Evolutionary conservation across 2,797 vertebrate species (phyloP).

Genomic region (Falco concolor): DNA sequence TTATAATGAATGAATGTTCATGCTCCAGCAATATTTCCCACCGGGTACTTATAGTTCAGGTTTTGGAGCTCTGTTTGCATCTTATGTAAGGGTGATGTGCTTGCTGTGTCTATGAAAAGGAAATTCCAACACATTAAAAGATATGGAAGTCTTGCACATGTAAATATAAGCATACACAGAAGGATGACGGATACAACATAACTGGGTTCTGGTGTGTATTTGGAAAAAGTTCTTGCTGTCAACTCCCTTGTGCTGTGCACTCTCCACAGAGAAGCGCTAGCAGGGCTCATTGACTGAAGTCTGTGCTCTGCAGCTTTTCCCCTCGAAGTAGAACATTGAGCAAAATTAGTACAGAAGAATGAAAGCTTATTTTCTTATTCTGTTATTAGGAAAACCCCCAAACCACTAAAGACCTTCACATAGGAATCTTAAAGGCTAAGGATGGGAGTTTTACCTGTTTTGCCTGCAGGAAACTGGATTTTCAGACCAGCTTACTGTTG

Average conservation of each 20-base stretch:
- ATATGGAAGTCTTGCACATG: neutral
- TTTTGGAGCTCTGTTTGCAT: neutral
- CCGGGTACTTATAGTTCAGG: neutral
- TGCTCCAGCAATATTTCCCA: neutral
- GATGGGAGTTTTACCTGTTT: neutral
- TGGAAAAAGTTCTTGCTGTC: neutral
- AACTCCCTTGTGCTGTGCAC: neutral
- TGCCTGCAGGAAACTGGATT: neutral
- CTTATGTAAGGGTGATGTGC: neutral
- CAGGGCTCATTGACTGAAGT: neutral
- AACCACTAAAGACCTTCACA: accelerated
- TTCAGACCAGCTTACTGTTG: neutral
- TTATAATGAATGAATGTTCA: constrained; percentile 13
- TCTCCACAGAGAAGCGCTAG: neutral
- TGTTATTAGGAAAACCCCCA: neutral
- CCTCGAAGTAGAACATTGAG: neutral
- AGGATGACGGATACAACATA: neutral
- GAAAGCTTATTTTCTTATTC: neutral
- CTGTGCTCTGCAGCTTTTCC: neutral
- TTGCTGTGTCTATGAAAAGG: neutral
- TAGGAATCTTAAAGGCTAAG: neutral
- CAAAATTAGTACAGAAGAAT: neutral
- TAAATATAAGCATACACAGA: neutral
- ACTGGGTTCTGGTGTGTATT: neutral
- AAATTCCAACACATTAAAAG: neutral